Conservation (phyloP, 2,888 invertebrate genomes). For the Drosophila anceps region DNA sequence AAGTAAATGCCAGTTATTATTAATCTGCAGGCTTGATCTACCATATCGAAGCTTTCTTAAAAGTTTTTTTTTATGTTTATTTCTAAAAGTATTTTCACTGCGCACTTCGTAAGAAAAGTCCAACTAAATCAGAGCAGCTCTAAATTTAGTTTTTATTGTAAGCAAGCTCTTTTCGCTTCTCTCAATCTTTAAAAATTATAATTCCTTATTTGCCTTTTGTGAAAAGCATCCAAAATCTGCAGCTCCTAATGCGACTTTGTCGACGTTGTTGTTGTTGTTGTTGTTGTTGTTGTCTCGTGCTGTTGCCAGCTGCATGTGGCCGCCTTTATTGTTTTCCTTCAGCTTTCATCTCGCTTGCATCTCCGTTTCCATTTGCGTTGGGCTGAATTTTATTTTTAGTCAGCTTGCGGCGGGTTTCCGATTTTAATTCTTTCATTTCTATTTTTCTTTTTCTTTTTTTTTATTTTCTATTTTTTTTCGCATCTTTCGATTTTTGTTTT, state of each 20-base stretch:
- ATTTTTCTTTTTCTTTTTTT: constrained; percentile 6
- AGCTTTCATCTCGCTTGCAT: constrained; percentile 10
- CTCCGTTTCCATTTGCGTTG: constrained; percentile 47
- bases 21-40: not conserved
- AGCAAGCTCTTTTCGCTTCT: constrained; percentile 48
- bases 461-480: constrained; percentile 33
- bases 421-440: constrained; percentile 47
- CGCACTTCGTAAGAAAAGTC: constrained; percentile 33
- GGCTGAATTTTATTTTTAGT: constrained; percentile 74
- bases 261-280: constrained; percentile 17
- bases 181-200: constrained; percentile 62
- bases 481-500: constrained; percentile 47
- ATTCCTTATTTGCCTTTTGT: constrained; percentile 68
- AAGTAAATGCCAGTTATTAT: not conserved
- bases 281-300: constrained; percentile 59
- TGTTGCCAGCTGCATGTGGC: constrained; percentile 55
- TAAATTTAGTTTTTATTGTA: constrained; percentile 79
- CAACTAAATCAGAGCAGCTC: constrained; percentile 63
- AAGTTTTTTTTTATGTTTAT: not conserved
- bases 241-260: constrained; percentile 23
- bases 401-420: constrained; percentile 62
- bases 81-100: constrained; percentile 24
- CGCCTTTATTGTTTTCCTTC: constrained; percentile 24
- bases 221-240: constrained; percentile 59
- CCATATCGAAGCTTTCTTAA: not conserved